Conservation (phyloP, 2,113 vertebrate genomes). For the Phylloscopus trochiloides region DNA sequence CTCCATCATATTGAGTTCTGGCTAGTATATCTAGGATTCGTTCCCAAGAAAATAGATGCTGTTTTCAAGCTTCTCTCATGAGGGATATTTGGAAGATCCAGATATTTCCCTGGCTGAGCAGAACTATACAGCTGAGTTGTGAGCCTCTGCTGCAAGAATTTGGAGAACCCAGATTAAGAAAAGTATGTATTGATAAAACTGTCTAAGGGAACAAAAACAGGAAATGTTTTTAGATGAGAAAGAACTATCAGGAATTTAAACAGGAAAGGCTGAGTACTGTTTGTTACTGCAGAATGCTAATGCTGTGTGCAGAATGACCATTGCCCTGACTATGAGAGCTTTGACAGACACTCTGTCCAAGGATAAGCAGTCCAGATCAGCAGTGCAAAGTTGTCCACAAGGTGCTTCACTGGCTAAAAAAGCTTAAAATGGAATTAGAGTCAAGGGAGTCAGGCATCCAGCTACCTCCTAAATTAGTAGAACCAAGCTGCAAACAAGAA, state of each 20-base stretch:
- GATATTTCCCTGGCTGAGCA: background rate
- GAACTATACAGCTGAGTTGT: background rate
- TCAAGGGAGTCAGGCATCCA: background rate
- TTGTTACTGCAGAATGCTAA: background rate
- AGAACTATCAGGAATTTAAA: slow-evolving; percentile 45
- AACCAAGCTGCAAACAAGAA: background rate
- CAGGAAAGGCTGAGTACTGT: slow-evolving; percentile 44
- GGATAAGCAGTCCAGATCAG: background rate
- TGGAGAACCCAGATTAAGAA: slow-evolving; percentile 21
- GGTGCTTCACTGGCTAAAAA: background rate
- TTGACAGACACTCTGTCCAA: background rate
- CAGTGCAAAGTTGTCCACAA: background rate
- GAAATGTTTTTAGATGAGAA: slow-evolving; percentile 47
- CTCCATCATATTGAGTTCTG: background rate
- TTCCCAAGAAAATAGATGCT: background rate
- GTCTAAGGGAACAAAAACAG: slow-evolving; percentile 35
- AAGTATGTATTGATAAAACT: slow-evolving; percentile 23
- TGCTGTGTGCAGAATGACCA: background rate
- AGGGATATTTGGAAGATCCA: background rate
- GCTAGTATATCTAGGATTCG: background rate
- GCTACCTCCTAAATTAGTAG: background rate
- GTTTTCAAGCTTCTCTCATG: background rate
- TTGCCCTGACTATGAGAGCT: background rate
- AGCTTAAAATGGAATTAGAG: background rate
- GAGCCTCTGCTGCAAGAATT: slow-evolving; percentile 4